phyloP scores from a whole-genome alignment of 2,797 vertebrate species.

The Sebastes dallii region DNA sequence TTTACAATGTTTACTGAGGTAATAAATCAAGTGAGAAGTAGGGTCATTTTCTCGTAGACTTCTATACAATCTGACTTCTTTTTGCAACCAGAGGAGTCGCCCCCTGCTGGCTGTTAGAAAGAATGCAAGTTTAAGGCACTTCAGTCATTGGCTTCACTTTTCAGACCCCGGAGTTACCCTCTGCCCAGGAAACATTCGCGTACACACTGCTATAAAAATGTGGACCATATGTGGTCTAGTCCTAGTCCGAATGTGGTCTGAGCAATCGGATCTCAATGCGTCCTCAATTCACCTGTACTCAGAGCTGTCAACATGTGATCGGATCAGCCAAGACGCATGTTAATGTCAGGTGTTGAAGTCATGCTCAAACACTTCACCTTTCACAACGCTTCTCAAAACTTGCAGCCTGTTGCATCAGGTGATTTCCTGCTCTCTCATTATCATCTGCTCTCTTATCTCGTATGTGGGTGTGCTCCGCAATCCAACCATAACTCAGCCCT shows the following conservation, averaged over 20 bases:
- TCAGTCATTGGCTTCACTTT: too few relatives aligned
- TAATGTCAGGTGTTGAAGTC: background rate
- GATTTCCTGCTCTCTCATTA: constrained; percentile 53
- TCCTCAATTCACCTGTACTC: background rate
- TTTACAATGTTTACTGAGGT: too few relatives aligned
- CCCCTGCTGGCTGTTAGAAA: too few relatives aligned
- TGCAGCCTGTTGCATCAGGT: constrained; percentile 43
- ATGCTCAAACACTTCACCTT: constrained; percentile 12
- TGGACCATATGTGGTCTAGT: background rate
- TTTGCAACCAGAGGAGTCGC: too few relatives aligned
- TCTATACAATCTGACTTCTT: too few relatives aligned
- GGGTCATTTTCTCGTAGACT: too few relatives aligned
- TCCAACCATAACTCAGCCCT: constrained; percentile 34
- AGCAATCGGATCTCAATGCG: background rate
- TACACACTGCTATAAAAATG: background rate
- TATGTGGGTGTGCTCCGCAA: constrained; percentile 5
- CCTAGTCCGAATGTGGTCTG: too few relatives aligned
- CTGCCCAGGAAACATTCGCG: too few relatives aligned
- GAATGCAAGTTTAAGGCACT: too few relatives aligned
- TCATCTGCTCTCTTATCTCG: constrained; percentile 48
- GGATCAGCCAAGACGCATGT: background rate
- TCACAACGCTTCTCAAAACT: constrained; percentile 15
- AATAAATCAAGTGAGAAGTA: too few relatives aligned
- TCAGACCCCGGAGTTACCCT: too few relatives aligned
- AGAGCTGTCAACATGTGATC: background rate